Evolutionary conservation across 1,140 invertebrate species (phyloP), one percentile per base, ranked within the genome.

Genomic region (Halictus rubicundus): DNA sequence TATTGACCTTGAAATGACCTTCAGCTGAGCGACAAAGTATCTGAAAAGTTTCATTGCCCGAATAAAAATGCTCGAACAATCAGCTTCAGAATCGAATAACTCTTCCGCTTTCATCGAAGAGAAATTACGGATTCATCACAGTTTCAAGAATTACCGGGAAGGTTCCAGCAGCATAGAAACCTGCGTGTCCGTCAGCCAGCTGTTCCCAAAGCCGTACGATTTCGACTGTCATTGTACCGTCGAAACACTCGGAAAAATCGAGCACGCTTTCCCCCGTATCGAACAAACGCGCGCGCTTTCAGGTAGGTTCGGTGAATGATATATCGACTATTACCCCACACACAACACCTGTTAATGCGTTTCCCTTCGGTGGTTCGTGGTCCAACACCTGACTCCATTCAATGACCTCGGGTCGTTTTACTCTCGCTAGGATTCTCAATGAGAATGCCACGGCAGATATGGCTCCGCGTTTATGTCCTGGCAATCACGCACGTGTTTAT

Each of bases 261-360:
- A 46, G 65, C 74, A 70, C 49, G 63, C 70, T 70, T 74, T 57
- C 77, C 25, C 25, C 66, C 12, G 60, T 78, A n/a, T 61, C 42
- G 32, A 54, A 1, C 1, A 16, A 68, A 19, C 52, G 68, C 64
- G 64, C 68, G 42, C 32, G 42, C 10, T 46, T 85, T 86, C 81
- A 74, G 68, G 72, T 80, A 64, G 72, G 72, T 64, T 75, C 59
- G 46, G 66, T 74, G 86, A 85, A 89, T 89, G 89, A 90, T 90
- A 87, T 88, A 90, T 88, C 83, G 84, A 85, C 84, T 88, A 89
- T 89, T 89, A 89, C 82, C 82, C 79, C 39, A 79, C 87, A 82
- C 82, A 77, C 81, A 90, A 83, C 89, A 91, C 90, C 89, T 90
- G 89, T 90, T 90, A 91, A 89, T 87, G 86, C 84, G 86, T 90